These are phyloP conservation scores for Cyprinodon variegatus DNA, from an alignment of 2,113 vertebrate species.

Conservation along the genomic window DNA sequence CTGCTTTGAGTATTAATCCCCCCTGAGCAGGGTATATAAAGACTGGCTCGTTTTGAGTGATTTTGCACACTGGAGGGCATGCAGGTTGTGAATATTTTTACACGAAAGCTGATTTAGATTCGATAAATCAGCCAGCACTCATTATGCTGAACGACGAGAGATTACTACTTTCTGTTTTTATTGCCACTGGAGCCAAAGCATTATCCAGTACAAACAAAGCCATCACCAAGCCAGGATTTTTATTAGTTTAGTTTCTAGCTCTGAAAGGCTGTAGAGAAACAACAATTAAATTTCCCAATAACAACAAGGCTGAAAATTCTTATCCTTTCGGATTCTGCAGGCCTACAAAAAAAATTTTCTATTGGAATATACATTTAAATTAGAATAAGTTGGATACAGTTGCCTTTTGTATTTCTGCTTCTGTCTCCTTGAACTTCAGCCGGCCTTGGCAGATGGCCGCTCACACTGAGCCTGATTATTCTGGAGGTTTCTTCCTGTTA, in stretches of 20 bases:
- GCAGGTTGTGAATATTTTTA: conserved; percentile 45
- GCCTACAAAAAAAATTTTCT: no score
- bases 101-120: conserved; percentile 23
- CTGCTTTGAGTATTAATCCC: conserved; percentile 70
- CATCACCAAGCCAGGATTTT: neutral
- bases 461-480: no score
- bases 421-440: no score
- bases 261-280: neutral
- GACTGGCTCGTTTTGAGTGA: conserved; percentile 37
- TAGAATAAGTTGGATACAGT: no score
- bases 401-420: no score
- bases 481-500: no score
- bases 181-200: neutral
- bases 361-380: no score
- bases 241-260: neutral
- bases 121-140: conserved; percentile 33
- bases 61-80: conserved; percentile 21
- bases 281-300: neutral
- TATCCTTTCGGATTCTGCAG: neutral
- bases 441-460: no score
- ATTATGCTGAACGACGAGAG: neutral
- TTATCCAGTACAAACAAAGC: neutral
- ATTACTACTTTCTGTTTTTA: neutral
- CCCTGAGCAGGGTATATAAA: conserved; percentile 22
- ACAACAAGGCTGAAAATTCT: neutral